Percentiles rank a stretch among this genome's conserved stretches.
phyloP scores from a whole-genome alignment of 2,113 vertebrate genomes.

The Indri indri region DNA sequence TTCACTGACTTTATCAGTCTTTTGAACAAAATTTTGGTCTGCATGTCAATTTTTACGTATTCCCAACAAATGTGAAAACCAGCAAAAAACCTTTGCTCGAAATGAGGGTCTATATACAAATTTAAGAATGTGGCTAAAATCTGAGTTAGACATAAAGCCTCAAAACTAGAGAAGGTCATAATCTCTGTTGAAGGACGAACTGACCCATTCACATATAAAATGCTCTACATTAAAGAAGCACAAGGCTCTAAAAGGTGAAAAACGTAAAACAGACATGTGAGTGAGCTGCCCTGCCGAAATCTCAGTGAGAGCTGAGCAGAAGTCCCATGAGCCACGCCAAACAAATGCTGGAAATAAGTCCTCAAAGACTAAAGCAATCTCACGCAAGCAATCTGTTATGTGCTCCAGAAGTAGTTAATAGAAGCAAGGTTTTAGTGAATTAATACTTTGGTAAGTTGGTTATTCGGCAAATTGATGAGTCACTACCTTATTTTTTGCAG shows the following conservation, averaged over 20 bases:
- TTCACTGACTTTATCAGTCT: not conserved
- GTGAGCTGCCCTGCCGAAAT: not conserved
- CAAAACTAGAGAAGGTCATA: not conserved
- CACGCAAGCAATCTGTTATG: accelerated
- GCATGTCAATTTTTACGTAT: not conserved
- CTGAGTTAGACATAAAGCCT: not conserved
- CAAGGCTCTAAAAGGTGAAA: not conserved
- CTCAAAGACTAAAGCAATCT: not conserved
- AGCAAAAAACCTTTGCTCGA: not conserved
- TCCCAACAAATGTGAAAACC: not conserved
- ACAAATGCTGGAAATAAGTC: not conserved
- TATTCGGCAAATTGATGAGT: not conserved
- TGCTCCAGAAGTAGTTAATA: not conserved
- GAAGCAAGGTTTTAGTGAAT: not conserved
- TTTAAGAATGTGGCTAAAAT: not conserved
- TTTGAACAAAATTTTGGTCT: conserved; percentile 11
- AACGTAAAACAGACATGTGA: not conserved
- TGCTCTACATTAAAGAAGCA: not conserved
- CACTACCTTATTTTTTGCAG: not conserved
- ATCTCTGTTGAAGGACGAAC: not conserved
- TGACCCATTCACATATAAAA: not conserved
- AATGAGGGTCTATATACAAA: not conserved
- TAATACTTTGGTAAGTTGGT: too few species aligned
- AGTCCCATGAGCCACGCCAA: not conserved
- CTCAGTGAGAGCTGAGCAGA: not conserved